phyloP scores from a whole-genome alignment of 2,113 vertebrate genomes.

The Thamnophis sirtalis region DNA sequence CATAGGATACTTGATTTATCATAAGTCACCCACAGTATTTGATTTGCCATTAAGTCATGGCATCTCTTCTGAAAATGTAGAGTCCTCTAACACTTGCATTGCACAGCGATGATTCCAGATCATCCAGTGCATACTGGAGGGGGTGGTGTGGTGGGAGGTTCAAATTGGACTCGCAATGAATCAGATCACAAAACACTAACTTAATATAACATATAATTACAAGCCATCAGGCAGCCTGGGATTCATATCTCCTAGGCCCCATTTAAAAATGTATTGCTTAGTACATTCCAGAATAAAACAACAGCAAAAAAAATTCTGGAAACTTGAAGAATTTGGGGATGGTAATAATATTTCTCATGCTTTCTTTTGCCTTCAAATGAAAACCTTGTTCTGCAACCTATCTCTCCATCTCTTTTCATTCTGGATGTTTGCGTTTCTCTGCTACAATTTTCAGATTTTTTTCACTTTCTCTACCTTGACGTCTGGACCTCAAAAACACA shows the following conservation, averaged over 20 bases:
- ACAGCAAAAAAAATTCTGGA: not conserved
- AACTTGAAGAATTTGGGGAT: not conserved
- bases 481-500: slow-evolving; percentile 53
- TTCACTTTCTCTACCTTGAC: slow-evolving; percentile 19
- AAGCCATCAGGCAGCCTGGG: not conserved
- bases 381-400: not conserved
- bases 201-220: not conserved
- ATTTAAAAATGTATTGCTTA: not conserved
- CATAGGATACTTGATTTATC: not conserved
- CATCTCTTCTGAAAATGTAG: not conserved
- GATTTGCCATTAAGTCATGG: not conserved
- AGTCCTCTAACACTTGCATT: not conserved
- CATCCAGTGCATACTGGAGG: not conserved
- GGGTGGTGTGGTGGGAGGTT: too few species aligned
- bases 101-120: not conserved
- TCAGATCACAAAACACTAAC: not conserved
- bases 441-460: slow-evolving; percentile 31
- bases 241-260: not conserved
- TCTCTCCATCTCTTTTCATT: slow-evolving; percentile 26
- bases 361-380: not conserved
- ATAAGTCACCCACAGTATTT: not conserved
- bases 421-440: slow-evolving; percentile 45
- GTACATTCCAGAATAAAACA: not conserved
- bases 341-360: not conserved
- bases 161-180: not conserved